Evolutionary conservation across 2,888 invertebrate genomes (phyloP).

Genomic region (Metacarcinus magister): DNA sequence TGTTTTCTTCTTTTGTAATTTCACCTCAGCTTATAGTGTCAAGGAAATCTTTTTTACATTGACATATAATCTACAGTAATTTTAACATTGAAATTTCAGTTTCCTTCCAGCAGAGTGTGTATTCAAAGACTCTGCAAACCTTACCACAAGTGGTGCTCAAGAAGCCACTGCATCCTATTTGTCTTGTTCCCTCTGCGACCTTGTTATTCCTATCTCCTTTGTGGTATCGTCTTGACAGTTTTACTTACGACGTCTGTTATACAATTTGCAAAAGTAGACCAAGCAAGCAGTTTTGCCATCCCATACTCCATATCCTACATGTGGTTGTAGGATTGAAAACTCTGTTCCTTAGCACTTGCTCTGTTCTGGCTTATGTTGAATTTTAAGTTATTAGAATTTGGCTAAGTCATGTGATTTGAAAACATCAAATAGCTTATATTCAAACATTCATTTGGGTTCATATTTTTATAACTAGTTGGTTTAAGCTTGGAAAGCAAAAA

Average conservation of each 20-base stretch:
- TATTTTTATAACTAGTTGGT: neutral
- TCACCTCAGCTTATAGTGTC: neutral
- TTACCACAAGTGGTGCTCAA: neutral
- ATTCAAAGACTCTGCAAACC: neutral
- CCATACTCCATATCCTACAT: neutral
- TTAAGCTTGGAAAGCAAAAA: neutral
- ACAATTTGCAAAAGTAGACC: neutral
- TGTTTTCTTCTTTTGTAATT: neutral
- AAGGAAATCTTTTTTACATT: neutral
- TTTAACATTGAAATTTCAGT: neutral
- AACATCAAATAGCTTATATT: neutral
- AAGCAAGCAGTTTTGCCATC: neutral
- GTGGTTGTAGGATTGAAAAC: neutral
- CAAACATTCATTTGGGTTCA: neutral
- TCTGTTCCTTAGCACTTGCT: neutral
- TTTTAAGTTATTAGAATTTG: neutral
- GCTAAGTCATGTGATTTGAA: neutral
- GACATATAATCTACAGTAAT: neutral
- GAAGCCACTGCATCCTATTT: slow-evolving; percentile 6
- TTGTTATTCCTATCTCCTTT: slow-evolving; percentile 1
- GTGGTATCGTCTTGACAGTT: neutral
- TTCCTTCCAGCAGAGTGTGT: neutral
- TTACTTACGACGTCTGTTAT: neutral
- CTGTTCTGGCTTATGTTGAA: neutral
- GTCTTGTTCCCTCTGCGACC: neutral